Evolutionary conservation across 2,113 vertebrate species (phyloP).

Genomic region (Bos taurus): ARS-UCD2.0 NC_037346.1:51890501-51891000

Average conservation of each 20-base stretch:
- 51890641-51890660: background rate
- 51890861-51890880: background rate
- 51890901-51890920: background rate
- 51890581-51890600: background rate
- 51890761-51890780: background rate
- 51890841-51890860: background rate
- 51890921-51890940: too few species aligned
- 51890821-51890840: accelerated
- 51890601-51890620: background rate
- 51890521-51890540: background rate
- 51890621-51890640: background rate
- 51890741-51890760: background rate
- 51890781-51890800: background rate
- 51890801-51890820: background rate
- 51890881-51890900: background rate
- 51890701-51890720: background rate
- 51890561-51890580: background rate
- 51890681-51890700: too few species aligned
- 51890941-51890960: too few species aligned
- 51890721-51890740: background rate
- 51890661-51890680: background rate
- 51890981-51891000: background rate
- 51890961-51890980: background rate
- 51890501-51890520: background rate
- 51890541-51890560: background rate